Conservation (phyloP, 2,888 invertebrate species). For the Drosophila quinaria region DNA sequence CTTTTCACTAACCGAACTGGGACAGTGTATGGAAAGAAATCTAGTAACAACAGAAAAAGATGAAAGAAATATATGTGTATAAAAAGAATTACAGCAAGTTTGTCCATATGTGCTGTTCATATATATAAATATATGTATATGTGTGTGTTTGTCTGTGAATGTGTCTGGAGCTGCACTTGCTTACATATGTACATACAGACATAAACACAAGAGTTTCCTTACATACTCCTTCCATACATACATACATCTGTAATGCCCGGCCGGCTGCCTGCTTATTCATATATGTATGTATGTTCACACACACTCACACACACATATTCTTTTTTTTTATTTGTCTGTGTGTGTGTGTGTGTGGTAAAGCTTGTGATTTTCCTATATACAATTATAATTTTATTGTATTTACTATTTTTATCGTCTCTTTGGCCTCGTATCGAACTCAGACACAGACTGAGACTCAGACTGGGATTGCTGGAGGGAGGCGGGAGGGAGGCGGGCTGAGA, state of each 20-base stretch:
- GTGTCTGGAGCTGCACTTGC: conserved; percentile 54
- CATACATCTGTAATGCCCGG: conserved; percentile 49
- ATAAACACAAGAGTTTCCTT: conserved; percentile 37
- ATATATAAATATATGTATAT: not conserved
- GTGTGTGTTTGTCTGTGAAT: conserved; percentile 51
- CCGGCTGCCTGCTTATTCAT: conserved; percentile 54
- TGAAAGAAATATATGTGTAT: conserved; percentile 81
- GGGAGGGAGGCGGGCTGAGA: conserved; percentile 29
- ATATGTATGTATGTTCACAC: conserved; percentile 24
- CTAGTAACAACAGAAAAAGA: conserved; percentile 80
- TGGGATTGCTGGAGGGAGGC: conserved; percentile 30
- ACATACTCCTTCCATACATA: conserved; percentile 20
- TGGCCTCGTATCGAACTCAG: conserved; percentile 78
- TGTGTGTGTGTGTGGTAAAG: conserved; percentile 44
- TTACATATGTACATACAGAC: conserved; percentile 37
- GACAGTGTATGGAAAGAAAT: conserved; percentile 72
- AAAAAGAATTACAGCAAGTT: conserved; percentile 81
- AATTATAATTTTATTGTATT: conserved; percentile 84
- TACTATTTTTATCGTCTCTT: conserved; percentile 83
- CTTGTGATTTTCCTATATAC: conserved; percentile 76
- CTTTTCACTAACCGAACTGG: conserved; percentile 81
- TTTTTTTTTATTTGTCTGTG: conserved; percentile 24
- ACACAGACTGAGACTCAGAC: conserved; percentile 54
- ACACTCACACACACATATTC: conserved; percentile 3
- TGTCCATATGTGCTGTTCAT: conserved; percentile 40